phyloP scores from a whole-genome alignment of 2,797 vertebrate species.

The Lacerta viridis region DNA sequence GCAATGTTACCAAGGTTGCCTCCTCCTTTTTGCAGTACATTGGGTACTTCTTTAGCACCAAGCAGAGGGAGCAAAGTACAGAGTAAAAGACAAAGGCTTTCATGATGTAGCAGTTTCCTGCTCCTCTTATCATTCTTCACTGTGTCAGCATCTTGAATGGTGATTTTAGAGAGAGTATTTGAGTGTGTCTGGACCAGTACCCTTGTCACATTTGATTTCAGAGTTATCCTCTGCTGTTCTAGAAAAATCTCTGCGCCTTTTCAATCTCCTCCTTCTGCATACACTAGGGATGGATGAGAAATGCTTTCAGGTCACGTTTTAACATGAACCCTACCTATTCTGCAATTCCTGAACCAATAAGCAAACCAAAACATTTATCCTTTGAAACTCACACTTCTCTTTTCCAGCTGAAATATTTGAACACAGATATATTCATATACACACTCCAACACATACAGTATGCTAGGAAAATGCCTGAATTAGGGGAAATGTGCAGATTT shows the following conservation, averaged over 20 bases:
- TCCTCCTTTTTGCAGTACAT: background rate
- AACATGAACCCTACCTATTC: no score
- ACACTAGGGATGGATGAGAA: background rate
- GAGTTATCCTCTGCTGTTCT: background rate
- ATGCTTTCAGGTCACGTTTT: no score
- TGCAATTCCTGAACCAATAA: no score
- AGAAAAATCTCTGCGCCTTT: background rate
- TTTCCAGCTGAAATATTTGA: no score
- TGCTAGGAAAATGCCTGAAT: background rate
- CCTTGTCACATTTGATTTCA: background rate
- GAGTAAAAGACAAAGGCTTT: background rate
- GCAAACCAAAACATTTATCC: no score
- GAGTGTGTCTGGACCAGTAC: background rate
- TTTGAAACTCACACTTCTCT: no score
- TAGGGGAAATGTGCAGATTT: no score
- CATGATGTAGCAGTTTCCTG: background rate
- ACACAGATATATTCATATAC: no score
- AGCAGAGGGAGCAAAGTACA: background rate
- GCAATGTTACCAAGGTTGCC: background rate
- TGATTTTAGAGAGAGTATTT: background rate
- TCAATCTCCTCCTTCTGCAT: background rate
- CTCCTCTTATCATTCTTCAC: background rate
- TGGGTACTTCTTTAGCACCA: background rate
- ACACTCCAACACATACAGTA: no score
- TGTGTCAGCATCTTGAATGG: background rate